phyloP scores from a whole-genome alignment of 2,888 invertebrate genomes.

The Adineta ricciae region DNA sequence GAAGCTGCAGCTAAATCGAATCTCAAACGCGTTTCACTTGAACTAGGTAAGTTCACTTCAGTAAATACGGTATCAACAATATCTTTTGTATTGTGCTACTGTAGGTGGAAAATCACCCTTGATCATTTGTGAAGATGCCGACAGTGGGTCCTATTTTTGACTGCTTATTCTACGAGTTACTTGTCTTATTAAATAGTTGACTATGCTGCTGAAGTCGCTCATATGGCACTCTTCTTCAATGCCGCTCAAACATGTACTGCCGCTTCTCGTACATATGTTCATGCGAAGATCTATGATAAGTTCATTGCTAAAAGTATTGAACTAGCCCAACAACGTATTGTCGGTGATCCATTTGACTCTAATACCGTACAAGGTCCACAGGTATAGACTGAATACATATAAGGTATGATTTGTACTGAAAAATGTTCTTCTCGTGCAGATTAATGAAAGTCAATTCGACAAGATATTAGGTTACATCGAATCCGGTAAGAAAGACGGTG shows the following conservation, averaged over 20 bases:
- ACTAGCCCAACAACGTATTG: conserved; percentile 61
- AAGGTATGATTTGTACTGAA: neutral
- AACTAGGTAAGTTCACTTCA: conserved; percentile 56
- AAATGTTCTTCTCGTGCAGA: neutral
- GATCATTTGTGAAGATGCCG: conserved; percentile 67
- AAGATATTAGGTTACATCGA: conserved; percentile 68
- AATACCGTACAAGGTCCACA: neutral
- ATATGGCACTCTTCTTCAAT: conserved; percentile 77
- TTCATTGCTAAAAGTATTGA: conserved; percentile 68
- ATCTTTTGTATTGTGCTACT: neutral
- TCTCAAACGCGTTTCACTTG: conserved; percentile 77
- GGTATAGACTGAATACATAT: neutral
- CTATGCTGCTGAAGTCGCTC: conserved; percentile 69
- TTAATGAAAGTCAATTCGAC: neutral
- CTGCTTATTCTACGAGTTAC: too few relatives aligned
- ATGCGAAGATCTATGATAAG: conserved; percentile 78
- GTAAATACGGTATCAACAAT: neutral
- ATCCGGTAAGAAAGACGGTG: conserved; percentile 68
- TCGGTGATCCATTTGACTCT: conserved; percentile 37
- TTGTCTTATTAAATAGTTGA: conserved; percentile 52
- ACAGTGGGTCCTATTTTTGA: conserved; percentile 37
- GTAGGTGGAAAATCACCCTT: conserved; percentile 77
- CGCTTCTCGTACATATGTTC: conserved; percentile 77
- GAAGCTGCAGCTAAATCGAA: conserved; percentile 64
- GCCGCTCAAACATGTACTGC: conserved; percentile 74